Evolutionary conservation across 1,140 invertebrate genomes (phyloP), one percentile per base, ranked within the genome.

Genomic region (Drosophila sucinea): DNA sequence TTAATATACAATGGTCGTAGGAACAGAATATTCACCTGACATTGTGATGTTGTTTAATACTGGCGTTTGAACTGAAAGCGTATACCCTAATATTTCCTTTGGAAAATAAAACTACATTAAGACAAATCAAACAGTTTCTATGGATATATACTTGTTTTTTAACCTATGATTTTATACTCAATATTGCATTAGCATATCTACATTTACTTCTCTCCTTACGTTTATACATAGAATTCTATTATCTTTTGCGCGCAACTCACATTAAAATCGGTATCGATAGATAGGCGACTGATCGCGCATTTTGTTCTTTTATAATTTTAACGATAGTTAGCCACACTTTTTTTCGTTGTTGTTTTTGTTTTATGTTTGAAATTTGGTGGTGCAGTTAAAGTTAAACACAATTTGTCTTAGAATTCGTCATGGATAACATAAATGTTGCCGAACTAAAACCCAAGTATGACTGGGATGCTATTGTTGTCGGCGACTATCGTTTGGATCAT

Each of bases 391-490:
- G 40, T 41, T n/a, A 1, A 25, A 47, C 23, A 23, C 4, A 27
- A 51, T 51, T 47, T 51, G 44, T 27, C 2, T 7, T 57, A 32
- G 17, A 17, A 17, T 17, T 3, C 1, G 32, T 5, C 6, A 86
- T 85, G 81, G 65, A 56, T 25, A 44, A 71, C 17, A 7, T 44
- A 5, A 29, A 67, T 64, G 4, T 33, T 23, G 55, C 6, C 3
- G 33, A 62, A 33, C 1, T 54, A 6, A 56, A 76, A 7, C 3
- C 40, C 0, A 17, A 81, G 33, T 79, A 83, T 35, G 67, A 86
- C 54, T 85, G 81, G 84, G 71, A 77, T 47, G 60, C 70, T 32
- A 70, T 82, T 30, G 68, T 56, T 32, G 71, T 82, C 11, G 79
- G 79, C 4, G 69, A 87, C 30, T 83, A 69, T 27, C 54, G 66